A percentile compares a stretch with the other conserved stretches of the same genome.
Conservation (phyloP, 2,888 invertebrate species). For the Acronicta aceris region DNA sequence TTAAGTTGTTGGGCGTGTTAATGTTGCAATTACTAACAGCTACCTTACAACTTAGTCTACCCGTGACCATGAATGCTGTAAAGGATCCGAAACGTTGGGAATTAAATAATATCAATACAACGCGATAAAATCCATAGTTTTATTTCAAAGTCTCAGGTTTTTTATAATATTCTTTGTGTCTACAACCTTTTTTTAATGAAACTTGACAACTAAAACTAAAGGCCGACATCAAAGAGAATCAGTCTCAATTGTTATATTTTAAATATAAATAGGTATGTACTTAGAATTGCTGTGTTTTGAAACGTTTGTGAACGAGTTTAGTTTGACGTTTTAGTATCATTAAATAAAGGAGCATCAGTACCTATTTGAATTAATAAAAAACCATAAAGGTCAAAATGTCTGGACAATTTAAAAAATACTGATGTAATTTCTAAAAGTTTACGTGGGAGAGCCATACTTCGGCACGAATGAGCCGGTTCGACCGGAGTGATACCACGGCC, state of each 20-base stretch:
- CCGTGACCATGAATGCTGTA: no score
- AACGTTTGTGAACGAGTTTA: neutral
- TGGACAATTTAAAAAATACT: no score
- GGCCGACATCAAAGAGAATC: constrained; percentile 19
- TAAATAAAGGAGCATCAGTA: neutral
- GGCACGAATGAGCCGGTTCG: no score
- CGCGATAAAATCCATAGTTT: no score
- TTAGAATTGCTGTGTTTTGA: neutral
- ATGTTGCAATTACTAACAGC: no score
- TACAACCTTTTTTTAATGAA: constrained; percentile 26
- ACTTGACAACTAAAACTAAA: constrained; percentile 21
- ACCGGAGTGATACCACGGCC: no score
- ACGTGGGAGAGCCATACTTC: no score
- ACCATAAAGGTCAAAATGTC: neutral
- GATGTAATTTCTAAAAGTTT: neutral
- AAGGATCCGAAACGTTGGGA: no score
- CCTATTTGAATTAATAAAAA: neutral
- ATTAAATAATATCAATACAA: no score
- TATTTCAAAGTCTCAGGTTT: no score
- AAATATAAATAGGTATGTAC: constrained; percentile 5
- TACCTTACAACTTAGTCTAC: no score
- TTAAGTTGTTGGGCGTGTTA: no score
- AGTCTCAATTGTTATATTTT: constrained; percentile 15
- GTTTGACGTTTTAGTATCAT: neutral
- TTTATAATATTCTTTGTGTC: constrained; percentile 8